A percentile compares a stretch with the other conserved stretches of the same genome.
phyloP scores from a whole-genome alignment of 1,140 invertebrate species.

The Tetramorium alpestre region DNA sequence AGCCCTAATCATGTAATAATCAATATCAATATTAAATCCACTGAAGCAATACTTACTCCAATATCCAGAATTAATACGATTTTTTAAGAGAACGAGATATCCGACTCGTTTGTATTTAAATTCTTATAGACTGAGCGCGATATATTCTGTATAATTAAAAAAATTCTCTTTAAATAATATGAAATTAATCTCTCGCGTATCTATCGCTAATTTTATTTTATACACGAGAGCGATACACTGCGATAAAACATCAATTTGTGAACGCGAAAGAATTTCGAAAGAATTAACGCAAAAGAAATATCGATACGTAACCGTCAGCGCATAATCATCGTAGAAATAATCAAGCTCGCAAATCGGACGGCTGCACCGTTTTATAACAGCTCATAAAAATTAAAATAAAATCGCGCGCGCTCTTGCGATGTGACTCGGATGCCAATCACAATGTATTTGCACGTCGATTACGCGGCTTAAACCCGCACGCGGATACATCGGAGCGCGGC shows the following conservation, averaged over 20 bases:
- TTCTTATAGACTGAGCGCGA: neutral
- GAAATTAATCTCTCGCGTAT: neutral
- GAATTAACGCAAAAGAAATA: neutral
- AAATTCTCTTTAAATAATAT: neutral
- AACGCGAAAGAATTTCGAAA: neutral
- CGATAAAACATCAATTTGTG: conserved; percentile 6
- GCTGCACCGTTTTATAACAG: neutral
- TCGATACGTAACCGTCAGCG: neutral
- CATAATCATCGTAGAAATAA: conserved; percentile 22
- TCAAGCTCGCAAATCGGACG: conserved; percentile 1
- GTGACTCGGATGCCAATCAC: conserved; percentile 32
- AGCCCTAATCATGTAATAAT: conserved; percentile 7
- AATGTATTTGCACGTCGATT: conserved; percentile 20
- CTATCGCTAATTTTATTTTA: neutral
- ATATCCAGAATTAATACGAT: neutral
- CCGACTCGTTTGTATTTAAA: neutral
- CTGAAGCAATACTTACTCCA: neutral
- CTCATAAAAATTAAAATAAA: conserved; percentile 38
- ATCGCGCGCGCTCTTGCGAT: neutral
- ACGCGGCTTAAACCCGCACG: conserved; percentile 23
- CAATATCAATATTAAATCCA: conserved; percentile 30
- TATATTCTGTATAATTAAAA: too few relatives aligned
- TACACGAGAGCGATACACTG: neutral
- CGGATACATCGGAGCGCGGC: neutral
- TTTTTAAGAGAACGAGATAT: neutral